Conservation (phyloP, 2,113 vertebrate genomes). For the Thermophis baileyi region DNA sequence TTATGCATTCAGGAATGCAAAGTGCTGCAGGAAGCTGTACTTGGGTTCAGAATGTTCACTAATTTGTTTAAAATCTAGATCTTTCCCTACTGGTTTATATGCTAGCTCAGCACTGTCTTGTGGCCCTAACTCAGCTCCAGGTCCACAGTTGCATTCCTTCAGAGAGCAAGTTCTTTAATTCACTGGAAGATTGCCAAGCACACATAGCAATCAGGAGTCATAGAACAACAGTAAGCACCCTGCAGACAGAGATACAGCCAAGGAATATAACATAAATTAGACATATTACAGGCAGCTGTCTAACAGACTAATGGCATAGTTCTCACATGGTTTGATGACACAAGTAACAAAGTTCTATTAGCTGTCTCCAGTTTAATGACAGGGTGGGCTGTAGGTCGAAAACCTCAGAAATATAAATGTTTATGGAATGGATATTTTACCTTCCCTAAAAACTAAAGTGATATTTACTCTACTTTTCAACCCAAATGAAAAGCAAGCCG, state of each 20-base stretch:
- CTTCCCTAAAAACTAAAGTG: neutral
- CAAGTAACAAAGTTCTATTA: neutral
- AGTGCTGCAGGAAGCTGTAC: neutral
- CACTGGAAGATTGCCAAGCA: neutral
- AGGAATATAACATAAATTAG: neutral
- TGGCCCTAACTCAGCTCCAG: neutral
- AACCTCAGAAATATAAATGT: neutral
- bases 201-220: neutral
- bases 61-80: neutral
- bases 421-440: neutral
- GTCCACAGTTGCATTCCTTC: neutral
- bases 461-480: neutral
- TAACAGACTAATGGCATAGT: neutral
- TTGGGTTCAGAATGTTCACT: neutral
- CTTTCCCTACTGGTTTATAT: neutral
- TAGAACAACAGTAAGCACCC: neutral
- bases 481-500: slow-evolving; percentile 11
- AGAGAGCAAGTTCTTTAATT: neutral
- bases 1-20: neutral
- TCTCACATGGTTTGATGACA: neutral
- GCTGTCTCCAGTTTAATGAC: neutral
- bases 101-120: neutral
- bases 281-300: neutral
- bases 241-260: neutral
- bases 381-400: neutral